Evolutionary conservation across 1,140 invertebrate species (phyloP).

Genomic region (Zophobas atratus): DNA sequence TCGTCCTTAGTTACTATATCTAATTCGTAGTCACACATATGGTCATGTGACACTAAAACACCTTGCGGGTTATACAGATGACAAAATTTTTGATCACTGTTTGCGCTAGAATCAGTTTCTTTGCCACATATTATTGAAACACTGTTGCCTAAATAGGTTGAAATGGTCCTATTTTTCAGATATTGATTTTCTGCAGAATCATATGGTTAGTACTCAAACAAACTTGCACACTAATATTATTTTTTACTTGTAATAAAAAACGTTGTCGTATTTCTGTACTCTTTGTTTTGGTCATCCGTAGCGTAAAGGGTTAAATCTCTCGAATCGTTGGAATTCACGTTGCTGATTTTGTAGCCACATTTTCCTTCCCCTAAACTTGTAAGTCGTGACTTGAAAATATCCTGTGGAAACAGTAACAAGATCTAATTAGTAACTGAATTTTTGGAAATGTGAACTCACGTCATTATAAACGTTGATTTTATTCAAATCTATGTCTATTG

Average conservation of each 20-base stretch:
- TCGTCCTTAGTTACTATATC: conserved; percentile 27
- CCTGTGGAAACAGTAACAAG: neutral
- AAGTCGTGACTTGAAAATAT: neutral
- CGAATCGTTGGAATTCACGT: neutral
- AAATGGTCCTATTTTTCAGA: neutral
- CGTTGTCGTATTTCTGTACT: neutral
- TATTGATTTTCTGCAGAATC: neutral
- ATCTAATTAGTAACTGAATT: neutral
- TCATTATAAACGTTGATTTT: neutral
- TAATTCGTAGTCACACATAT: neutral
- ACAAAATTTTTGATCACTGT: conserved; percentile 38
- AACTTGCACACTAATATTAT: too few species aligned
- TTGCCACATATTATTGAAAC: neutral
- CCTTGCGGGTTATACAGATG: conserved; percentile 39
- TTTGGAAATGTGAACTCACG: neutral
- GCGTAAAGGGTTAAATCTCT: neutral
- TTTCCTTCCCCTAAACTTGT: neutral
- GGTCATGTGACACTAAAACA: neutral
- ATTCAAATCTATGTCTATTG: neutral
- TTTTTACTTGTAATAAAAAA: neutral
- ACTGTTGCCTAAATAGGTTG: neutral
- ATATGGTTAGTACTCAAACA: too few species aligned
- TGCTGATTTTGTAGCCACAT: neutral
- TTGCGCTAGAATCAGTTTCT: neutral
- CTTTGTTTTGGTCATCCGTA: neutral